Base-by-base conservation (phyloP, 2,888 invertebrate species). In the Mythimna loreyi region DNA sequence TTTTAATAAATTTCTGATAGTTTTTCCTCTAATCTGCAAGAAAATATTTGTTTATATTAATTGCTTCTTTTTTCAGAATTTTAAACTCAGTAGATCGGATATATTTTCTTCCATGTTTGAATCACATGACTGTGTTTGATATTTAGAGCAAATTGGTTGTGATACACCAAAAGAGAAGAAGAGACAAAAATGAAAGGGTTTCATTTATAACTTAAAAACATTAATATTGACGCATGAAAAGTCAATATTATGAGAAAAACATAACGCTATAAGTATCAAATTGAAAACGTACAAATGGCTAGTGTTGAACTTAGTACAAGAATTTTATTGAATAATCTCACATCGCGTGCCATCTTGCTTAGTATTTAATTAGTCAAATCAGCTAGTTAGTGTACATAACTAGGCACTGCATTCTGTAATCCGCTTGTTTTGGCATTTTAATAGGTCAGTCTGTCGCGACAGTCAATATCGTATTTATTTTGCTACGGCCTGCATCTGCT, bases 401-500 rank as follows among this genome's bases (percentile, higher is more conserved):
- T 50, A 55, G 25, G 52, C 67, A 53, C 56, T 68, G 58, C 72
- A 78, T 78, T 81, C 69, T 67, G 68, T 58, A 76, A 59, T 58
- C 50, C 60, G 67, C 43, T 63, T 47, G 68, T 68, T 81, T 81
- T 60, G 67, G 62, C 43, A 65, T 76, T 65, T 69, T 77, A 69
- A 81, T 84, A 69, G 65, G 67, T 70, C 74, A 72, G 67, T 52
- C 58, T 50, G 68, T 57, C 58, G 61, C 60, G 45, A 57, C 62
- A 58, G 50, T 67, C 57, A 21, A 63, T 64, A 70, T 45, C 16
- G 65, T 62, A 58, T 67, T 40, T 40, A 16, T 40, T 40, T 16
- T 40, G 49, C 55, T 58, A 47, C 19, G 58, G 28, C 55, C 19
- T 57, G 67, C 80, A 82, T 83, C 85, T 82, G 82, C 67, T 76